Evolutionary conservation across 1,140 invertebrate genomes (phyloP), one percentile per base, ranked within the genome.

Genomic region (Lordiphosa clarofinis): DNA sequence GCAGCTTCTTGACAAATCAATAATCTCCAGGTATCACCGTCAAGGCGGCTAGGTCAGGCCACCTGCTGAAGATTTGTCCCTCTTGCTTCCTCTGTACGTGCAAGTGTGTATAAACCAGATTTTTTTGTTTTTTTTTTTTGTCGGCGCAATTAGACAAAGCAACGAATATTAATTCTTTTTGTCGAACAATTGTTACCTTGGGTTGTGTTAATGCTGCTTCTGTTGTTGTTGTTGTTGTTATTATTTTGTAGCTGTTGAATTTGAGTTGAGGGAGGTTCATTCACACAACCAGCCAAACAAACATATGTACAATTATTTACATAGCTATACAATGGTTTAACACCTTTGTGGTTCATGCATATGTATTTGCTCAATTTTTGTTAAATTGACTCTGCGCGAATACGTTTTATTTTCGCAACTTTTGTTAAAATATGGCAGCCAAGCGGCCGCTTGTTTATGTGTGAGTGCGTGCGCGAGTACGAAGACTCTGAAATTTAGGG

Each of bases 111-210:
- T 37, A 70, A 38, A 15, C 36, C 42, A 52, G 50, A 48, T 63
- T 58, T 43, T 24, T 69, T 21, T 8, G 28, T 35, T 13, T 36
- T 49, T 36, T 35, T 13, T 36, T 49, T 36, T 31, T 56, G 38
- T 36, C 59, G 56, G 49, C 54, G 69, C 60, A 76, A 70, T 63
- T 70, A 70, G 46, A 65, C 19, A 39, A 79, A 79, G 57, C 49
- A 4, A 49, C 21, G 49, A 61, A 56, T 82, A 68, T 68, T 82
- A 55, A 72, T 75, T 58, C 54, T 49, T 62, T 24, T 40, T 42
- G 63, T 61, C 55, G 58, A 84, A 73, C 78, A 78, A 73, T 84
- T 86, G 78, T 78, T 78, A 84, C 78, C 78, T 84, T 84, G 73
- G 59, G 68, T 55, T 7, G 28, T 5, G 4, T 24, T 12, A 49